Percentiles rank a stretch among this genome's conserved stretches.
Conservation (phyloP, 1,140 invertebrate genomes). For the Dendrolimus kikuchii region DNA sequence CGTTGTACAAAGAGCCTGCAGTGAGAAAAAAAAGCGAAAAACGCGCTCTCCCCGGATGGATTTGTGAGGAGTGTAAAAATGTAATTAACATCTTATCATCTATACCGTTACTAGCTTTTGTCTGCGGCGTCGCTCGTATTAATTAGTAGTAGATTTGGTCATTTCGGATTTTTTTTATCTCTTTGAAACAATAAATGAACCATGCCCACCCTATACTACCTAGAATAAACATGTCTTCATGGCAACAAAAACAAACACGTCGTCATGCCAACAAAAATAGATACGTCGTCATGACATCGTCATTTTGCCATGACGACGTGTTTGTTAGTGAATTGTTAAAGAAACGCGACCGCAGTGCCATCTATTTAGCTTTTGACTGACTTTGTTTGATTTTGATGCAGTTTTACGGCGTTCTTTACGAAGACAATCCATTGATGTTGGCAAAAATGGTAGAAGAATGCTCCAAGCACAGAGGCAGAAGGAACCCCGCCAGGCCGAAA, state of each 20-base stretch:
- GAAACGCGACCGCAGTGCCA: neutral
- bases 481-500: slow-evolving; percentile 41
- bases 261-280: no score
- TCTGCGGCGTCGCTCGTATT: no score
- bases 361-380: neutral
- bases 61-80: slow-evolving; percentile 57
- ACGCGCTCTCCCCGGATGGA: slow-evolving; percentile 52
- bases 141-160: no score
- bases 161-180: no score
- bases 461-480: slow-evolving; percentile 50
- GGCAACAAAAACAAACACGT: no score
- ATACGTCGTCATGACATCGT: no score
- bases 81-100: slow-evolving; percentile 26
- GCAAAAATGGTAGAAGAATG: slow-evolving; percentile 56
- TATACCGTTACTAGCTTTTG: neutral
- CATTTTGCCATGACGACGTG: no score
- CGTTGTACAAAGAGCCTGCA: slow-evolving; percentile 42
- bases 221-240: no score
- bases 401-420: slow-evolving; percentile 54
- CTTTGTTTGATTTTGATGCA: slow-evolving; percentile 13
- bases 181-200: no score
- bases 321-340: no score
- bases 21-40: slow-evolving; percentile 49
- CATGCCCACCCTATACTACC: no score
- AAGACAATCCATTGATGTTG: slow-evolving; percentile 50